Percentiles rank a stretch among this genome's conserved stretches.
These are phyloP conservation scores for Fratercula arctica DNA, from an alignment of 2,797 vertebrate species.

Conservation along the genomic window DNA sequence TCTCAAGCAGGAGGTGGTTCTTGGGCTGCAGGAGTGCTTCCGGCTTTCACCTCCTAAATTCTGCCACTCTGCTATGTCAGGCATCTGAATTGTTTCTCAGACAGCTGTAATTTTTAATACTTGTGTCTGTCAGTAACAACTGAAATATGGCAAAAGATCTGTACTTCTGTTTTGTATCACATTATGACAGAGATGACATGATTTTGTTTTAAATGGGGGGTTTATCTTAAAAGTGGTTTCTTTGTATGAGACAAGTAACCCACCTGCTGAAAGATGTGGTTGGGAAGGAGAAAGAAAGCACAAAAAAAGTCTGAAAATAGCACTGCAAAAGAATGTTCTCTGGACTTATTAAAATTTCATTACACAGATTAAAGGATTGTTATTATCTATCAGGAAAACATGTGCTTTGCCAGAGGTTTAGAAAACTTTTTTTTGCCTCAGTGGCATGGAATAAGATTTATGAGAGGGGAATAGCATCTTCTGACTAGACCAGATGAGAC, in stretches of 20 bases:
- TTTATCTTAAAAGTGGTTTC: neutral
- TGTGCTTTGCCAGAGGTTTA: neutral
- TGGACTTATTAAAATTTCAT: neutral
- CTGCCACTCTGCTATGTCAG: neutral
- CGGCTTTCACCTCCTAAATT: neutral
- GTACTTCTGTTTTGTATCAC: neutral
- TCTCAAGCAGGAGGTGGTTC: neutral
- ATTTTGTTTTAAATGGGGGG: neutral
- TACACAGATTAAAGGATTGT: neutral
- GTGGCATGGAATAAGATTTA: neutral
- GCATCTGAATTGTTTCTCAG: neutral
- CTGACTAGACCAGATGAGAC: slow-evolving; percentile 2
- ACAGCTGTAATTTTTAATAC: neutral
- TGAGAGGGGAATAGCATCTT: neutral
- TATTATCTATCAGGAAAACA: neutral
- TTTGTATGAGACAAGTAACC: neutral
- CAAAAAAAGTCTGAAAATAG: neutral
- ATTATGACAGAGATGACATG: neutral
- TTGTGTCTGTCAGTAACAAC: neutral
- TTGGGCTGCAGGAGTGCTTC: neutral
- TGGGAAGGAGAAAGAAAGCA: neutral
- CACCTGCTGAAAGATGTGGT: neutral
- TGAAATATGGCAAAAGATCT: neutral
- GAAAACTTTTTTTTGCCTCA: neutral
- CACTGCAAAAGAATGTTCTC: neutral